Conservation (phyloP, 2,797 vertebrate species). For the Caiman crocodilus region DNA sequence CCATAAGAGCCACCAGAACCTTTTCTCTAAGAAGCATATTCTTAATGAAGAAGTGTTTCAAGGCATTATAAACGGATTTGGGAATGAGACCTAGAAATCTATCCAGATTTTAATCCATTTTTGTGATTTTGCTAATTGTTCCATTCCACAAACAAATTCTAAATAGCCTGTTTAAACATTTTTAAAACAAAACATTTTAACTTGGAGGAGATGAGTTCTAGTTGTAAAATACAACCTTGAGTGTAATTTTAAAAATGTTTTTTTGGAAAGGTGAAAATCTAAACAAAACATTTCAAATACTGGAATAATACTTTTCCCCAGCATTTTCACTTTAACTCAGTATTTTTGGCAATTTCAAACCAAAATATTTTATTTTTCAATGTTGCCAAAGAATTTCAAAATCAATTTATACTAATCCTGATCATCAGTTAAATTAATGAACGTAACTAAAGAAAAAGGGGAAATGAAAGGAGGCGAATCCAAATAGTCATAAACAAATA, state of each 20-base stretch:
- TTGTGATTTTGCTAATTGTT: not conserved
- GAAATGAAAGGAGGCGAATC: not conserved
- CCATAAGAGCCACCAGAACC: not conserved
- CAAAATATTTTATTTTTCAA: too few relatives aligned
- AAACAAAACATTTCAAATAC: too few relatives aligned
- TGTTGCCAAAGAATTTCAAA: too few relatives aligned
- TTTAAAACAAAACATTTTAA: too few relatives aligned
- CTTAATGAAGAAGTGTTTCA: not conserved
- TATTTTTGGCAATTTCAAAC: too few relatives aligned
- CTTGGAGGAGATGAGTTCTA: too few relatives aligned
- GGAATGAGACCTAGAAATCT: not conserved
- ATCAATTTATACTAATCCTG: too few relatives aligned
- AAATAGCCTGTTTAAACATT: not conserved
- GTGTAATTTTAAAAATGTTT: too few relatives aligned
- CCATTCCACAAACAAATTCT: not conserved
- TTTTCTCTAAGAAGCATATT: not conserved
- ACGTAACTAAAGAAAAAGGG: conserved; percentile 26
- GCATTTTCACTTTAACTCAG: too few relatives aligned
- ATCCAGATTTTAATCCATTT: not conserved
- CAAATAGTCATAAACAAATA: not conserved
- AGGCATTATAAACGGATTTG: not conserved
- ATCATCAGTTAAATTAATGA: conserved; percentile 16
- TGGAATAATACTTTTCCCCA: too few relatives aligned
- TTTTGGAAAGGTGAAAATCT: too few relatives aligned
- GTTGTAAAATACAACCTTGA: too few relatives aligned